Evolutionary conservation across 2,113 vertebrate species (phyloP).

Genomic region (Hystrix brachyura): DNA sequence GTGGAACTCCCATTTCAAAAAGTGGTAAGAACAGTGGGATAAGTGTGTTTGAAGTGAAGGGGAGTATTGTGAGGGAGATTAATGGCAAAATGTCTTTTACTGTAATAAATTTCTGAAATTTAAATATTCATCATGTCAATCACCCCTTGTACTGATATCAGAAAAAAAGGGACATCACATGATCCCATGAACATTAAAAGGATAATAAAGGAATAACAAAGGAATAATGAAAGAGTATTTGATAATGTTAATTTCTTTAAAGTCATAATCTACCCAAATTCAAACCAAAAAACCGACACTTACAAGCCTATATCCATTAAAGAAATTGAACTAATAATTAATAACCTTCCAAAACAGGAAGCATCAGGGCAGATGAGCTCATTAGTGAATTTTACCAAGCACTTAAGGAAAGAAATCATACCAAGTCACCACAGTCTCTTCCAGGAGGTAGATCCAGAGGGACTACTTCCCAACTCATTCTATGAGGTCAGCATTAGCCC

Average conservation of each 20-base stretch:
- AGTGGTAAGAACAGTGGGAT: not conserved
- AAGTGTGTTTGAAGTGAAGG: not conserved
- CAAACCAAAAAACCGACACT: not conserved
- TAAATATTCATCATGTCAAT: not conserved
- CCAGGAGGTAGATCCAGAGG: not conserved
- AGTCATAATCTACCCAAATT: not conserved
- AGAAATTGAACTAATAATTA: not conserved
- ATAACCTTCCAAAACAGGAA: not conserved
- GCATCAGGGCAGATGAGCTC: not conserved
- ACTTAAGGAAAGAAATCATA: not conserved
- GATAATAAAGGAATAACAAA: not conserved
- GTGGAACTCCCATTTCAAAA: not conserved
- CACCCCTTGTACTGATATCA: not conserved
- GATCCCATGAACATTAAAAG: not conserved
- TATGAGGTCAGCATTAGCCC: not conserved
- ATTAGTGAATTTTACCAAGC: not conserved
- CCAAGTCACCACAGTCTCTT: not conserved
- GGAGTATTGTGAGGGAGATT: not conserved
- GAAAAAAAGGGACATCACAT: not conserved
- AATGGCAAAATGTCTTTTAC: not conserved
- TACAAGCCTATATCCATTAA: not conserved
- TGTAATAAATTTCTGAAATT: not conserved
- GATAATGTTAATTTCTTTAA: not conserved
- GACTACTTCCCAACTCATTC: not conserved
- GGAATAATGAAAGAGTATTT: not conserved